phyloP scores from a whole-genome alignment of 1,140 invertebrate species.

The Subanguina moxae region DNA sequence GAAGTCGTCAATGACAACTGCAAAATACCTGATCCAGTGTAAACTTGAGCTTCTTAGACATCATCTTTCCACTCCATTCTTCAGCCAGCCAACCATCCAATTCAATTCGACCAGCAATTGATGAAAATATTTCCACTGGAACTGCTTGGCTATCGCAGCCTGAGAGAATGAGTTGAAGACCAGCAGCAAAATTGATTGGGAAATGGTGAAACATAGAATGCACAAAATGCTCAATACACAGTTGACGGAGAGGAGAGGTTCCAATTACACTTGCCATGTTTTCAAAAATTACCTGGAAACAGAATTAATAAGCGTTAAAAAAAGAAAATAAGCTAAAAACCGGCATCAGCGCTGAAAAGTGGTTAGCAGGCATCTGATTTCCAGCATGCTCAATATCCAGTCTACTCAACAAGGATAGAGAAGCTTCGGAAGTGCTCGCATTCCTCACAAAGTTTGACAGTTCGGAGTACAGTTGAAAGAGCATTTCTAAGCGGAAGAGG shows the following conservation, averaged over 20 bases:
- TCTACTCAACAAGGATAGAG: constrained; percentile 27
- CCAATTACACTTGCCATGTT: constrained; percentile 34
- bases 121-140: constrained; percentile 21
- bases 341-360: constrained; percentile 37
- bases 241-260: constrained; percentile 1
- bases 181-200: constrained; percentile 35
- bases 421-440: constrained; percentile 18
- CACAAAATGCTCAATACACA: constrained; percentile 32
- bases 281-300: constrained; percentile 32
- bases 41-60: background rate
- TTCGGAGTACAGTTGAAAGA: constrained; percentile 34
- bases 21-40: background rate
- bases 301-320: too few relatives aligned
- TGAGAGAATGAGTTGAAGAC: constrained; percentile 29
- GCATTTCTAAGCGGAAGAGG: background rate
- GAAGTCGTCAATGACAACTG: too few relatives aligned
- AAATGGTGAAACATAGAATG: constrained; percentile 42
- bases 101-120: constrained; percentile 17
- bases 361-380: constrained; percentile 31
- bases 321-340: constrained; percentile 10
- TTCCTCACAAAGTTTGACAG: constrained; percentile 34
- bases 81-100: constrained; percentile 14
- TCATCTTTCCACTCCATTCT: constrained; percentile 1
- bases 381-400: constrained; percentile 40
- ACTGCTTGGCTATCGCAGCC: constrained; percentile 33